Conservation (phyloP, 2,113 vertebrate species). For the Melanocharis versteri region DNA sequence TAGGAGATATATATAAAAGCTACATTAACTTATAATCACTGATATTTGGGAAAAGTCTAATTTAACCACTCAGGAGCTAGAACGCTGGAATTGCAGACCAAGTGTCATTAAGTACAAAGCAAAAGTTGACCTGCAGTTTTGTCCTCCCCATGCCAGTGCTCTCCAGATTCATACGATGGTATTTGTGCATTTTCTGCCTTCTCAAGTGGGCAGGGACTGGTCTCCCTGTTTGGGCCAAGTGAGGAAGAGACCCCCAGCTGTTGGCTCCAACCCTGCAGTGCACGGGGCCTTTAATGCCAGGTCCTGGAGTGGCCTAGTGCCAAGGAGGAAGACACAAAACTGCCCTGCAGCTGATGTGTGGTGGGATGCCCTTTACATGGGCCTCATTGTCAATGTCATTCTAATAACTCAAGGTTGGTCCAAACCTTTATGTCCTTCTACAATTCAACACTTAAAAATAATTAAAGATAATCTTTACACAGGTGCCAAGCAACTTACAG, state of each 20-base stretch:
- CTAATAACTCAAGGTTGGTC: neutral
- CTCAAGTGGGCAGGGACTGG: rapidly evolving
- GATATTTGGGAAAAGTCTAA: neutral
- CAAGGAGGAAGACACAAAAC: neutral
- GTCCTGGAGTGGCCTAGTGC: neutral
- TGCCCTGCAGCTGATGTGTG: neutral
- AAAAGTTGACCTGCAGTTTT: neutral
- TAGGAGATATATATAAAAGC: neutral
- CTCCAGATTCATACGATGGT: neutral
- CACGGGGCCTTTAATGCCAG: neutral
- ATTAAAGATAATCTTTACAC: neutral
- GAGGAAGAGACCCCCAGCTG: neutral
- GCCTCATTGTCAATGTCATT: neutral
- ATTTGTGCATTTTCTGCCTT: neutral
- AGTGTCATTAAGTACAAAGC: neutral
- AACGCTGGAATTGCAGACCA: neutral
- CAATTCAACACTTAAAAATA: neutral
- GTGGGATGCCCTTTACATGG: neutral
- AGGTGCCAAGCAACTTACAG: neutral
- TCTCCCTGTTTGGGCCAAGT: neutral
- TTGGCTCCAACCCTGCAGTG: neutral
- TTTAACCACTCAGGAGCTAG: neutral
- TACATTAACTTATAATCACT: neutral
- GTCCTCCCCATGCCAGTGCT: neutral
- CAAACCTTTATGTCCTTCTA: neutral